These are phyloP conservation scores for Macrobrachium rosenbergii DNA, from an alignment of 1,140 invertebrate genomes.

Conservation along the genomic window DNA sequence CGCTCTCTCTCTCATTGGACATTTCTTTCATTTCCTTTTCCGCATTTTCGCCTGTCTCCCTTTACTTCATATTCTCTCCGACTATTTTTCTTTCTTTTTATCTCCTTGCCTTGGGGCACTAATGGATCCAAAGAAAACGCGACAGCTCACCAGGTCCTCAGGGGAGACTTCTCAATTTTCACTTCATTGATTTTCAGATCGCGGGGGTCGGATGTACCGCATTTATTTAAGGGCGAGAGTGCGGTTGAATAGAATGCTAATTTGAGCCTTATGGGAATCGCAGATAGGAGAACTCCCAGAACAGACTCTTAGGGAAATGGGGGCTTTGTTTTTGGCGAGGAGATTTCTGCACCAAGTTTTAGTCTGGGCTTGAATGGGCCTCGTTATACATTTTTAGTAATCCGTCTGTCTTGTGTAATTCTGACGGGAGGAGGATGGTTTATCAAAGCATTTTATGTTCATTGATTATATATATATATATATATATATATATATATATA, in stretches of 20 bases:
- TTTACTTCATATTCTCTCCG: background rate
- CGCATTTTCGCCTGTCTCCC: constrained; percentile 26
- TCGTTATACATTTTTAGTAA: background rate
- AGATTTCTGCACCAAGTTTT: background rate
- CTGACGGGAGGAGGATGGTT: background rate
- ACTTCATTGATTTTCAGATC: constrained; percentile 58
- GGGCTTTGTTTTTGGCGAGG: constrained; percentile 1
- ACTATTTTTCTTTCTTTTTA: constrained; percentile 5
- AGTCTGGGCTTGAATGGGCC: background rate
- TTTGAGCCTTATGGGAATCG: constrained; percentile 21
- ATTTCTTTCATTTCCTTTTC: background rate
- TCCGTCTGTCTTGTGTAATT: background rate
- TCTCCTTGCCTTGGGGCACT: constrained; percentile 28
- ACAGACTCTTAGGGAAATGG: background rate
- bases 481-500: background rate
- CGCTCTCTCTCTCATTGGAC: constrained; percentile 4
- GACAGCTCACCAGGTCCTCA: constrained; percentile 37
- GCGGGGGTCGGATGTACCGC: constrained; percentile 21
- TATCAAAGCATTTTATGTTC: background rate
- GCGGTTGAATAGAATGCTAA: constrained; percentile 29
- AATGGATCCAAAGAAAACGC: constrained; percentile 44
- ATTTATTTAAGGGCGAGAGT: constrained; percentile 31
- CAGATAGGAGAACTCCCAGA: background rate
- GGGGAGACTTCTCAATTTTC: constrained; percentile 58
- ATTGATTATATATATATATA: background rate